Conservation (phyloP, 2,113 vertebrate species). For the Silurus glanis region DNA sequence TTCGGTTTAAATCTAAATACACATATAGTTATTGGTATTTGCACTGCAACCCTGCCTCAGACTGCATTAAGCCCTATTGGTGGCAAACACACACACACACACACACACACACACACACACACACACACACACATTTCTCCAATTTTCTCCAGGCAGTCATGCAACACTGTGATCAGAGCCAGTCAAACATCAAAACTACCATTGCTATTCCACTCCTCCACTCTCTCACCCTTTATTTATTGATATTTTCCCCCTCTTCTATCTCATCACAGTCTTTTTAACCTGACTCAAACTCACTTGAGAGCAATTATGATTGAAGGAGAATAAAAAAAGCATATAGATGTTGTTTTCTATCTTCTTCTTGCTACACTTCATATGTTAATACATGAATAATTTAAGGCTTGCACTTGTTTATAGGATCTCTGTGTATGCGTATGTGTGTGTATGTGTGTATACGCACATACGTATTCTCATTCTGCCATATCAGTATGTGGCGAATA, state of each 20-base stretch:
- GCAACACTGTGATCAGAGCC: slow-evolving; percentile 24
- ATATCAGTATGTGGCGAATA: slow-evolving; percentile 6
- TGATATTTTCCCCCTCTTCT: background rate
- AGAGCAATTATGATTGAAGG: slow-evolving; percentile 8
- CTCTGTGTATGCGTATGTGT: background rate
- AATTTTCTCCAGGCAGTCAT: slow-evolving; percentile 17
- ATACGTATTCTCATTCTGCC: background rate
- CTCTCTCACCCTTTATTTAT: slow-evolving; percentile 19
- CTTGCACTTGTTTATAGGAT: background rate
- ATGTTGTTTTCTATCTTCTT: slow-evolving; percentile 1
- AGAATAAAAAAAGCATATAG: slow-evolving; percentile 1
- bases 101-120: background rate
- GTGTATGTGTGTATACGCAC: background rate
- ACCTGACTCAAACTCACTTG: slow-evolving; percentile 3
- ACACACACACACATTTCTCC: slow-evolving; percentile 12
- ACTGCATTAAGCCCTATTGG: slow-evolving; percentile 13
- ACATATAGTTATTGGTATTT: background rate
- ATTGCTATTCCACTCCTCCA: slow-evolving; percentile 25
- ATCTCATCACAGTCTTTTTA: slow-evolving; percentile 9
- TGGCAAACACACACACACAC: slow-evolving; percentile 7
- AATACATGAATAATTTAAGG: slow-evolving; percentile 21
- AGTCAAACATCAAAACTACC: slow-evolving; percentile 34
- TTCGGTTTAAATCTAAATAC: background rate
- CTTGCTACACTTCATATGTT: slow-evolving; percentile 1
- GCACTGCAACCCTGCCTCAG: background rate